Evolutionary conservation across 2,888 invertebrate genomes (phyloP), one percentile per base, ranked within the genome.

Genomic region (Operophtera brumata): DNA sequence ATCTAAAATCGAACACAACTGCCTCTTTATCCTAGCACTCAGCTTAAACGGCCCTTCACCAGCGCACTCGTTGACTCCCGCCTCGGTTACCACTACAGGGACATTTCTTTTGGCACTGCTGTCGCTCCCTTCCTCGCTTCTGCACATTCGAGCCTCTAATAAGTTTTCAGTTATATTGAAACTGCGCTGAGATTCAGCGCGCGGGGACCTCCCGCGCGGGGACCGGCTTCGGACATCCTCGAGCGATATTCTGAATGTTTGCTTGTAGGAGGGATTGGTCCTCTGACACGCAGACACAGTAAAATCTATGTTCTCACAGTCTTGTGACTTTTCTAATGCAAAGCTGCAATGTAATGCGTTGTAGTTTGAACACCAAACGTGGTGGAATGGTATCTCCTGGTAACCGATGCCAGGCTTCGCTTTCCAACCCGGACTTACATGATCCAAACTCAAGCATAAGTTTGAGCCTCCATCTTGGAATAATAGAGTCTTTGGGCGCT

Each of bases 291-390:
- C 89, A 26, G 90, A 86, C 57, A 90, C 73, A 47, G 78, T 82
- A 60, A 90, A 90, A 69, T 90, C 88, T 58, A 90, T 82, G 67
- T 82, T 86, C 67, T 89, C 90, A 69, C 86, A 88, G 52, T 87
- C 88, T 63, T 94, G 94, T 61, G 92, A 92, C 54, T 93, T 91
- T 70, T 96, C 96, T 62, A 97, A 80, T 12, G 94, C 94, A 80
- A 99, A 98, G 63, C 96, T 96, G 82, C 98, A 98, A 84, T 98
- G 97, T 48, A 98, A 90, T 62, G 96, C 95, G 69, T 95, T 95
- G 80, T 95, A 95, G 71, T 94, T 94, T 25, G 94, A 93, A 75
- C 95, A 95, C 96, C 99, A 97, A 44, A 98, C 93, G 78, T 98
- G 97, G 66, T 93, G 93, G 86, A 98, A 98, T 44, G 97, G 96